Evolutionary conservation across 1,140 invertebrate species (phyloP).

Genomic region (Macrobrachium nipponense): DNA sequence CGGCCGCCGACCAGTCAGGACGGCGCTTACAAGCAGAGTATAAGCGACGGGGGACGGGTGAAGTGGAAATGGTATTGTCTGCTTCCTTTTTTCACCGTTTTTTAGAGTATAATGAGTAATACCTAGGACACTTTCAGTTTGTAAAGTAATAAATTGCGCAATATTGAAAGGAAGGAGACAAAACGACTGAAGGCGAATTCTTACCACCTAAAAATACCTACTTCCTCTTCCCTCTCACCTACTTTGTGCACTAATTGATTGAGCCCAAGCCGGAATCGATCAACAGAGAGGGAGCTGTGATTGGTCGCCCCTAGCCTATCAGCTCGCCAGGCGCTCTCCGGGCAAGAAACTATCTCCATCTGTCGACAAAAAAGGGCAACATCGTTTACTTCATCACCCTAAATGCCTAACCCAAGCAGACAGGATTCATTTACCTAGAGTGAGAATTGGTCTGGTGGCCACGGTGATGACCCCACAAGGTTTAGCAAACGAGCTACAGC

Average conservation of each 20-base stretch:
- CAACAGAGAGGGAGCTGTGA: constrained; percentile 34
- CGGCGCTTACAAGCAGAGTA: constrained; percentile 1
- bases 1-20: constrained; percentile 17
- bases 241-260: constrained; percentile 60
- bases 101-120: background rate
- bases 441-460: constrained; percentile 58
- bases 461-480: constrained; percentile 55
- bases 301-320: constrained; percentile 60
- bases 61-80: constrained; percentile 28
- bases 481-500: constrained; percentile 56
- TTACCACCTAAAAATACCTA: constrained; percentile 38
- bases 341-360: constrained; percentile 63
- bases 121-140: background rate
- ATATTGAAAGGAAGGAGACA: too few relatives aligned
- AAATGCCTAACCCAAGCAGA: constrained; percentile 60
- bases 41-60: constrained; percentile 43
- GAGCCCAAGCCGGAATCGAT: constrained; percentile 59
- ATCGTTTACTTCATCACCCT: constrained; percentile 59
- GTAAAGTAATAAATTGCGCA: too few relatives aligned
- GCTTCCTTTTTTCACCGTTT: background rate
- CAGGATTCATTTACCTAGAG: constrained; percentile 60
- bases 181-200: background rate
- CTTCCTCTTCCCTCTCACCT: constrained; percentile 40
- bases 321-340: constrained; percentile 39
- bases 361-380: constrained; percentile 62